Evolutionary conservation across 1,140 invertebrate species (phyloP).

Genomic region (Drosophila kurseongensis): DNA sequence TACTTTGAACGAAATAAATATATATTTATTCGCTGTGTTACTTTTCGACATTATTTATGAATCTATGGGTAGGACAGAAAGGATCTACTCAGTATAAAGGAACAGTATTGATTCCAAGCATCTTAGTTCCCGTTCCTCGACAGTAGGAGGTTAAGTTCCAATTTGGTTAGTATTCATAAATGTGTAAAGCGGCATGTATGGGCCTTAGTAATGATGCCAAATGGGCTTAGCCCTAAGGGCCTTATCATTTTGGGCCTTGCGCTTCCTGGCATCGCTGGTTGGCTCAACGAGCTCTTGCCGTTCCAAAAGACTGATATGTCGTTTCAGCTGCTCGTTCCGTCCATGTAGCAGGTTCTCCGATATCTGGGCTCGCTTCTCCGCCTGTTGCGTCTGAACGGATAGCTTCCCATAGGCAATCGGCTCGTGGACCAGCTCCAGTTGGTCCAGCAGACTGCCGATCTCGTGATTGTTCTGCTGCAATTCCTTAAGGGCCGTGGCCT

Average conservation of each 20-base stretch:
- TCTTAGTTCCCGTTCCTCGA: too few relatives aligned
- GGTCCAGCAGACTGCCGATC: background rate
- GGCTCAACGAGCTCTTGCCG: background rate
- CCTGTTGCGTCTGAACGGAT: background rate
- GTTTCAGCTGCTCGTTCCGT: background rate
- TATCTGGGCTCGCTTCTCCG: background rate
- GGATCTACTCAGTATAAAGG: background rate
- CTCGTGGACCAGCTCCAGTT: background rate
- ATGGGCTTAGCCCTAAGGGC: too few relatives aligned
- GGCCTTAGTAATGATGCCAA: background rate
- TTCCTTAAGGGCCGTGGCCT: background rate
- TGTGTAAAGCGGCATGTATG: too few relatives aligned
- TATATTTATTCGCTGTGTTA: background rate
- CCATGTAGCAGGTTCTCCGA: background rate
- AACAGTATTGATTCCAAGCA: too few relatives aligned
- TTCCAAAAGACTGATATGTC: background rate
- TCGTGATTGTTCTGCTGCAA: background rate
- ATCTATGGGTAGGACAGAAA: background rate
- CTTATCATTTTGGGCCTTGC: background rate
- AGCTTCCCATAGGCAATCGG: background rate
- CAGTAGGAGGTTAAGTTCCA: too few relatives aligned
- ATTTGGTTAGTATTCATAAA: too few relatives aligned
- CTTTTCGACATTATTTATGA: background rate
- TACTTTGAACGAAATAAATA: too few relatives aligned
- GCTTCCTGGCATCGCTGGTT: background rate